Conservation (phyloP, 2,113 vertebrate genomes). For the chimpanzee (Pan troglodytes) region NHGRI_mPanTro3-v2.1_pri NC_086015.1:117197001-117197500, state of each 20-base stretch:
- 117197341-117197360: not conserved
- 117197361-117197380: not conserved
- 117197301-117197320: not conserved
- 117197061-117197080: not conserved
- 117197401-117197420: not conserved
- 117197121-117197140: not conserved
- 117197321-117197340: conserved; percentile 28
- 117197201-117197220: not conserved
- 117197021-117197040: no score
- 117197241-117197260: not conserved
- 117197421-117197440: not conserved
- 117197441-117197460: not conserved
- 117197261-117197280: not conserved
- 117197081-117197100: not conserved
- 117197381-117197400: not conserved
- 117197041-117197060: not conserved
- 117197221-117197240: not conserved
- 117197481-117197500: not conserved
- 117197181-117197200: not conserved
- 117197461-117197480: not conserved
- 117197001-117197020: no score
- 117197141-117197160: not conserved
- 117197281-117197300: not conserved
- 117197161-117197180: conserved; percentile 19
- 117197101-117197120: not conserved